phyloP scores from a whole-genome alignment of 2,797 vertebrate species.

The Gallirallus australis region DNA sequence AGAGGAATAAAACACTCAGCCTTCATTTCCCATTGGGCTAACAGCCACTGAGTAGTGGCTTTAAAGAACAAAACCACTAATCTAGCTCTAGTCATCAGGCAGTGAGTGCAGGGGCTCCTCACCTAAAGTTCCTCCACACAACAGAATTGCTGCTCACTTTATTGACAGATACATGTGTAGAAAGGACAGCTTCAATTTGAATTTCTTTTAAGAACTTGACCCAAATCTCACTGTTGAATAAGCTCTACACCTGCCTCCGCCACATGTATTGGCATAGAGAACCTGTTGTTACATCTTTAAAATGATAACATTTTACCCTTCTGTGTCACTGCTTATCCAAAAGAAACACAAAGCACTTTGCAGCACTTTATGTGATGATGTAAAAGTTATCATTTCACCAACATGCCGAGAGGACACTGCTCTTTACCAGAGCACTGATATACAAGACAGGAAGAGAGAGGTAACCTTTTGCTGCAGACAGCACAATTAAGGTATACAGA shows the following conservation, averaged over 20 bases:
- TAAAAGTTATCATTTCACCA: background rate
- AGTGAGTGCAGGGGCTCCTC: background rate
- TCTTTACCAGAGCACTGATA: background rate
- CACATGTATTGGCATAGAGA: background rate
- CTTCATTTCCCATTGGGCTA: background rate
- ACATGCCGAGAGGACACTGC: background rate
- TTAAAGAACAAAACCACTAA: background rate
- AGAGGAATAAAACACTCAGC: background rate
- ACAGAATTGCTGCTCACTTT: background rate
- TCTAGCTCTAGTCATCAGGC: background rate
- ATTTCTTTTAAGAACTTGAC: background rate
- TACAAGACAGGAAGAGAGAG: background rate
- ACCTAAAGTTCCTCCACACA: background rate
- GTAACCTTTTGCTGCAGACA: background rate
- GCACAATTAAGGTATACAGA: background rate
- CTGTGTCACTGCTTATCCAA: background rate
- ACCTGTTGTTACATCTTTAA: background rate
- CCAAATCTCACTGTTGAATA: slow-evolving; percentile 9
- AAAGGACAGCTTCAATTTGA: slow-evolving; percentile 3
- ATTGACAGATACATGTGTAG: background rate
- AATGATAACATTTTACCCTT: background rate
- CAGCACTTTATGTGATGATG: background rate
- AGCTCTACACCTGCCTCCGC: background rate
- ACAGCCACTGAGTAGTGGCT: background rate
- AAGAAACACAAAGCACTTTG: slow-evolving; percentile 7